phyloP scores from a whole-genome alignment of 2,888 invertebrate species.

The Hyles lineata region DNA sequence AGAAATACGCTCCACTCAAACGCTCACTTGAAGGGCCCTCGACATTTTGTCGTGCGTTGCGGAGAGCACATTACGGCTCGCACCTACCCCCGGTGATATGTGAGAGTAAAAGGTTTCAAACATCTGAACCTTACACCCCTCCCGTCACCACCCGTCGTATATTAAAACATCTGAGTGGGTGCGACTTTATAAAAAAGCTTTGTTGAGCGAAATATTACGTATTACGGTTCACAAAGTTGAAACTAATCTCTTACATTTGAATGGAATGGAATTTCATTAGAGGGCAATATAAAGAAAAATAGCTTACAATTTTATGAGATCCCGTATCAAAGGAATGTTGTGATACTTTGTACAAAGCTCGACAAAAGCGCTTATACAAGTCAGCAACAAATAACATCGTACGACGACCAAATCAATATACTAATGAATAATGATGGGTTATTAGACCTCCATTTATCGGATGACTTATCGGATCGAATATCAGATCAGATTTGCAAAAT shows the following conservation, averaged over 20 bases:
- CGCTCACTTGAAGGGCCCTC: slow-evolving; percentile 59
- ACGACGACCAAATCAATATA: too few relatives aligned
- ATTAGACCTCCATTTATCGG: not conserved
- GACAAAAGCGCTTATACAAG: too few relatives aligned
- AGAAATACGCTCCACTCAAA: slow-evolving; percentile 56
- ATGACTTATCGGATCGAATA: not conserved
- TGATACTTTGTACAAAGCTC: too few relatives aligned
- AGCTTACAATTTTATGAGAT: not conserved
- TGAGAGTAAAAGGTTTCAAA: slow-evolving; percentile 73
- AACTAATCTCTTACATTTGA: not conserved
- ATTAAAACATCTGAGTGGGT: slow-evolving; percentile 72
- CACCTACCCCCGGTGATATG: slow-evolving; percentile 52
- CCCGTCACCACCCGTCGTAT: slow-evolving; percentile 62
- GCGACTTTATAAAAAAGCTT: slow-evolving; percentile 66
- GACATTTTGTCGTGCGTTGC: slow-evolving; percentile 56
- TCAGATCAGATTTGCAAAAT: slow-evolving; percentile 3
- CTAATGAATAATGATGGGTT: not conserved
- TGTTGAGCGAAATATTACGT: slow-evolving; percentile 12
- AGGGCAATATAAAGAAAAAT: not conserved
- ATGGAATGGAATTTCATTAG: not conserved
- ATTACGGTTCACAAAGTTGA: not conserved
- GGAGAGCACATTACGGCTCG: slow-evolving; percentile 59
- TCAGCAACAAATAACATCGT: too few relatives aligned
- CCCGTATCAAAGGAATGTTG: too few relatives aligned
- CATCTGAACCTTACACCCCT: slow-evolving; percentile 55